These are phyloP conservation scores for Brachyhypopomus occidentalis DNA, from an alignment of 2,113 vertebrate species.

Conservation along the genomic window DNA sequence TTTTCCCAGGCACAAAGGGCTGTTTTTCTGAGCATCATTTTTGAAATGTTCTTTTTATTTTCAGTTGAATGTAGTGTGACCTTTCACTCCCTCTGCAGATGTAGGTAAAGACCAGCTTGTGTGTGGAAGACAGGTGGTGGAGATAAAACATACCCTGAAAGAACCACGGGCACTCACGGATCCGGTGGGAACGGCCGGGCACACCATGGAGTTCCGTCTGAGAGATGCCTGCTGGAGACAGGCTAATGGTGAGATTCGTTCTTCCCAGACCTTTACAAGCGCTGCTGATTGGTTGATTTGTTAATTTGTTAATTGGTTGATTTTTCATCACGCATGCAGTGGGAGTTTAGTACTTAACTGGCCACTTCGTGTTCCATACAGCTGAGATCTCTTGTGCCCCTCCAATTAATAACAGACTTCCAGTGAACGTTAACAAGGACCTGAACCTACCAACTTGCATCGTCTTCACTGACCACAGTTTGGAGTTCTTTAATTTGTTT, in stretches of 20 bases:
- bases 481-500: too few relatives aligned
- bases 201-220: slow-evolving; percentile 63
- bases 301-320: neutral
- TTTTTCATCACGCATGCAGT: neutral
- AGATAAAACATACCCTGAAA: slow-evolving; percentile 86
- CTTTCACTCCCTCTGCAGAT: slow-evolving; percentile 66
- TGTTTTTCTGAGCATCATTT: neutral
- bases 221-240: slow-evolving; percentile 73
- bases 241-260: slow-evolving; percentile 64
- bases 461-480: too few relatives aligned
- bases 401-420: too few relatives aligned
- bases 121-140: slow-evolving; percentile 83
- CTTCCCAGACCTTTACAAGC: neutral
- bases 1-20: too few relatives aligned
- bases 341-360: neutral
- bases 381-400: neutral
- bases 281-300: neutral
- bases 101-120: slow-evolving; percentile 81
- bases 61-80: neutral
- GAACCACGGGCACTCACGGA: slow-evolving; percentile 82
- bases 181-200: slow-evolving; percentile 65
- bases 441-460: too few relatives aligned
- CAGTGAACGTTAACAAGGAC: too few relatives aligned
- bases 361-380: neutral
- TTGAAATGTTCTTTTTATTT: too few relatives aligned